phyloP scores from a whole-genome alignment of 2,113 vertebrate genomes.

The Engystomops pustulosus region DNA sequence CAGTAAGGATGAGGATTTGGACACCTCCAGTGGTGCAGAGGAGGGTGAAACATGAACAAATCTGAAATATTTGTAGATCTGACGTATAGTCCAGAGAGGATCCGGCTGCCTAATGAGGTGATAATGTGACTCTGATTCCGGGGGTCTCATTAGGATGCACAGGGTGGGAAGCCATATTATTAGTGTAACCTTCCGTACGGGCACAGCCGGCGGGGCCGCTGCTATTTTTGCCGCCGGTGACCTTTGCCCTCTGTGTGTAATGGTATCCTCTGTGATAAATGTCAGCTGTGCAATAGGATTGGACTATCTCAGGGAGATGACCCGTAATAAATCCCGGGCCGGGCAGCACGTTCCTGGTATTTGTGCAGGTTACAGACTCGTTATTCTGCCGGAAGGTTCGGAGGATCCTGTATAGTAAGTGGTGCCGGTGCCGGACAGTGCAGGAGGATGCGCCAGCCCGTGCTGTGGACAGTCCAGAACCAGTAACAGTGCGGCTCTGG shows the following conservation, averaged over 20 bases:
- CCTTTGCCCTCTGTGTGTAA: constrained; percentile 81
- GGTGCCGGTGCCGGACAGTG: too few relatives aligned
- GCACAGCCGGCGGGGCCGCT: constrained; percentile 68
- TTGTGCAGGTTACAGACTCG: not conserved
- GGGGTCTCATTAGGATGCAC: not conserved
- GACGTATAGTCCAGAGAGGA: too few relatives aligned
- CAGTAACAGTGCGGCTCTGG: too few relatives aligned
- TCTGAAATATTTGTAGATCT: too few relatives aligned
- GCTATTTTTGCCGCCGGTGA: constrained; percentile 80
- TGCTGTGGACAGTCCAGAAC: too few relatives aligned
- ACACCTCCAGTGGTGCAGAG: too few relatives aligned
- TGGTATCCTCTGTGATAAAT: constrained; percentile 78
- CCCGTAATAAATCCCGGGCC: not conserved
- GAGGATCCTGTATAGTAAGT: too few relatives aligned
- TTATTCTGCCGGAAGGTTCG: not conserved
- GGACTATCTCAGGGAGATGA: constrained; percentile 60
- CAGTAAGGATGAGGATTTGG: too few relatives aligned
- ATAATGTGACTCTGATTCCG: not conserved
- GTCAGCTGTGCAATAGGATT: constrained; percentile 76
- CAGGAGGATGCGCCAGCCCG: too few relatives aligned
- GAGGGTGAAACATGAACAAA: too few relatives aligned
- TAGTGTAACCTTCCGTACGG: constrained; percentile 73
- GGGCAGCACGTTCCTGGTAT: not conserved
- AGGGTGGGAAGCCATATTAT: constrained; percentile 65
- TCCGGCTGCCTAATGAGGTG: not conserved